Evolutionary conservation across 2,113 vertebrate genomes (phyloP).

Genomic region (Brachypodius melanocephalos): DNA sequence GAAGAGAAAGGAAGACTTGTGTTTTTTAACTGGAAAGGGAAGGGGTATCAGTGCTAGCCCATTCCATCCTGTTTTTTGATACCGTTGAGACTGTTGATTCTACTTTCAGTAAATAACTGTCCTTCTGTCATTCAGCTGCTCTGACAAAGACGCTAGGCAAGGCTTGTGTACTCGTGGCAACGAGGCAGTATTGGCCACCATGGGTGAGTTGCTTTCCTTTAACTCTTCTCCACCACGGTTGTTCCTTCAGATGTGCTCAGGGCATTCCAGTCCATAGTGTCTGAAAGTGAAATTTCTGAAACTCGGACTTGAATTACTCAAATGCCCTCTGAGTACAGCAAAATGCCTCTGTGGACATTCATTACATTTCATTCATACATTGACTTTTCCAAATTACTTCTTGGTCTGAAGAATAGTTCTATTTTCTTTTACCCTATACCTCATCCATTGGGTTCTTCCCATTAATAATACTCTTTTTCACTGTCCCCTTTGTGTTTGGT

Average conservation of each 20-base stretch:
- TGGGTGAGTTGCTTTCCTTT: conserved; percentile 63
- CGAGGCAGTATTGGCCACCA: conserved; percentile 74
- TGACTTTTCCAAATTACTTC: not conserved
- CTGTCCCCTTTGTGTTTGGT: not conserved
- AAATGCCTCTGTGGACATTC: not conserved
- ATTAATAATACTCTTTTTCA: not conserved
- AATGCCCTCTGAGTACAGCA: not conserved
- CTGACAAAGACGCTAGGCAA: conserved; percentile 69
- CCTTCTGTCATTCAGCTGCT: conserved; percentile 72
- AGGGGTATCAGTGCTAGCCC: not conserved
- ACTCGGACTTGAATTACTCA: not conserved
- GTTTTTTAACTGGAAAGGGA: not conserved
- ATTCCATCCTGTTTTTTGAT: not conserved
- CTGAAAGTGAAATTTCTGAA: not conserved
- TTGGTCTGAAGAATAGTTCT: not conserved
- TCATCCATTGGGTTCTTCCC: not conserved
- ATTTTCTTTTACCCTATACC: not conserved
- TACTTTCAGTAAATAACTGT: not conserved
- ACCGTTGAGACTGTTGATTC: not conserved
- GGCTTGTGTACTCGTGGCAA: conserved; percentile 70
- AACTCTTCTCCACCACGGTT: not conserved
- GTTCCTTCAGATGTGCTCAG: not conserved
- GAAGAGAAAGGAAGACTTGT: not conserved
- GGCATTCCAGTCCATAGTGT: not conserved
- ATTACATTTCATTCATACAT: not conserved